phyloP scores from a whole-genome alignment of 2,797 vertebrate species.

The Microctenopoma stevenorrisi region DNA sequence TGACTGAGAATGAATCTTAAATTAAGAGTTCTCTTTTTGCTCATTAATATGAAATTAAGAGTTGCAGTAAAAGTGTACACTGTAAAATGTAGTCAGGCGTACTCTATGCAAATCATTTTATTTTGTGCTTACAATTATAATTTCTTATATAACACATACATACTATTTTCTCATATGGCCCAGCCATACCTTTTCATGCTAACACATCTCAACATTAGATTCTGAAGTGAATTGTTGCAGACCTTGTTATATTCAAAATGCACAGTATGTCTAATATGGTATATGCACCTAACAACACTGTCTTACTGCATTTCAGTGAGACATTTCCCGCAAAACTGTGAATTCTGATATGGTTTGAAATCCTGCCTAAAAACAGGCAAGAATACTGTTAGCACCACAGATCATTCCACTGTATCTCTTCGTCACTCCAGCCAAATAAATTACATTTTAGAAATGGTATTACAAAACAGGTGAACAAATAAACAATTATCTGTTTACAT shows the following conservation, averaged over 20 bases:
- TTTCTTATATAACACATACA: slow-evolving; percentile 56
- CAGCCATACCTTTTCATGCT: slow-evolving; percentile 73
- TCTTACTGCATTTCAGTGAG: slow-evolving; percentile 58
- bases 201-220: slow-evolving; percentile 44
- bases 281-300: slow-evolving; percentile 68
- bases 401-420: slow-evolving; percentile 50
- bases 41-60: neutral
- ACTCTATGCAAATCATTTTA: slow-evolving; percentile 71
- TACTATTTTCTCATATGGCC: slow-evolving; percentile 70
- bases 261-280: slow-evolving; percentile 59
- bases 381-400: slow-evolving; percentile 54
- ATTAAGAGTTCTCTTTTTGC: neutral
- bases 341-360: slow-evolving; percentile 41
- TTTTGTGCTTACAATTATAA: slow-evolving; percentile 77
- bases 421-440: slow-evolving; percentile 69
- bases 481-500: slow-evolving; percentile 44
- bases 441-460: slow-evolving; percentile 60
- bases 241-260: slow-evolving; percentile 38
- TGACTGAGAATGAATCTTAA: slow-evolving; percentile 4
- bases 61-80: neutral
- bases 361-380: slow-evolving; percentile 42
- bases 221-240: slow-evolving; percentile 34
- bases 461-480: slow-evolving; percentile 52
- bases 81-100: slow-evolving; percentile 32
- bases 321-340: slow-evolving; percentile 48